Evolutionary conservation across 2,113 vertebrate species (phyloP), one percentile per base, ranked within the genome.

Genomic region (Electrona antarctica): DNA sequence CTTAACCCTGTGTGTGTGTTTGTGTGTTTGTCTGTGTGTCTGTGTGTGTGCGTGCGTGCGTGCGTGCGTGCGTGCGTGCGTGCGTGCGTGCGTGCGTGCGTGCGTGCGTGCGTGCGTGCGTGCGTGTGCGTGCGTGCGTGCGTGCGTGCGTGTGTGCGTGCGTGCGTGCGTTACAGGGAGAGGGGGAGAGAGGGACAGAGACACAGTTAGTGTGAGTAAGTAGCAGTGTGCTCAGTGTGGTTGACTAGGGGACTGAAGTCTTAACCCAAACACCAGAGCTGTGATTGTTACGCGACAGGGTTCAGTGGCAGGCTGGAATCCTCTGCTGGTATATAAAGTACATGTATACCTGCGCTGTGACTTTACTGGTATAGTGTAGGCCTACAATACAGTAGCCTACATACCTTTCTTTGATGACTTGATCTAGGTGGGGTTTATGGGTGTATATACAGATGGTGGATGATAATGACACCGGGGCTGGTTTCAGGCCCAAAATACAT

Each of bases 301-400:
- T 77, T 86, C 73, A 79, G 49, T 71, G 72, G 49, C n/a, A 8
- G 13, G 65, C 60, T 69, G 80, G 83, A 88, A 86, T 80, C 79
- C 80, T 67, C 51, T 79, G 13, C 51, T 78, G 67, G 74, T 71
- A 65, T 14, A 60, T 58, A 60, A 21, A 60, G 13, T 45, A 5
- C 1, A 8, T n/a, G 15, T 3, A 62, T 21, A 29, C 28, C 59
- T 61, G 29, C 6, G 6, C 33, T 45, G 8, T 41, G 3, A 4
- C 33, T 41, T 6, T 52, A 8, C 50, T 7, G 8, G 50, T 4
- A 6, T 41, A 41, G 3, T 1, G 33, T 21, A 21, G 21, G 21
- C 21, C 21, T 21, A 21, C 21, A 21, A 2, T 21, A 21, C 21
- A 21, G 21, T 21, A 21, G 21, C 1, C 21, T 21, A 21, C 21